phyloP scores from a whole-genome alignment of 2,797 vertebrate genomes.

The Somateria mollissima region DNA sequence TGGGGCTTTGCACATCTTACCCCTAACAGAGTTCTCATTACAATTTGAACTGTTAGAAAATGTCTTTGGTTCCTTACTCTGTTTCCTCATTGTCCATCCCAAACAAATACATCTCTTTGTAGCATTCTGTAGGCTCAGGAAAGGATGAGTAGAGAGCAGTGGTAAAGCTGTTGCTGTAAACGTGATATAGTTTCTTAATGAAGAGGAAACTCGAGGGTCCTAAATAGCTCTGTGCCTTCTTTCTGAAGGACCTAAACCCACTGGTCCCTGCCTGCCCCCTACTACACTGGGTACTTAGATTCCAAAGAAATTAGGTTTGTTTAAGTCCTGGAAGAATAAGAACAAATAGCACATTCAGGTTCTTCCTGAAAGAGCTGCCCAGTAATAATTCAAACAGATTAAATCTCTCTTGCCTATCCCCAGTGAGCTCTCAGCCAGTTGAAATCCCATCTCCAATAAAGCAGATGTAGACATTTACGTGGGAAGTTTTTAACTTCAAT shows the following conservation, averaged over 20 bases:
- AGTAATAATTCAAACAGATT: neutral
- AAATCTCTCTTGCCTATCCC: neutral
- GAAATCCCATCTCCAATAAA: neutral
- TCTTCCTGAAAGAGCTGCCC: neutral
- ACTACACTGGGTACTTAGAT: rapidly evolving
- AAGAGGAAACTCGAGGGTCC: neutral
- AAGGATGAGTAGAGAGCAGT: neutral
- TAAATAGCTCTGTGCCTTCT: neutral
- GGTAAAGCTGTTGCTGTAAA: neutral
- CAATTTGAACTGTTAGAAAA: neutral
- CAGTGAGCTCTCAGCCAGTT: neutral
- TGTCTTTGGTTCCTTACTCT: neutral
- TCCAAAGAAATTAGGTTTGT: neutral
- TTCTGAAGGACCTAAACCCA: neutral
- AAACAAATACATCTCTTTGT: neutral
- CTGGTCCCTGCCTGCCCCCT: neutral
- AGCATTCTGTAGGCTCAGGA: neutral
- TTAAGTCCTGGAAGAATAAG: neutral
- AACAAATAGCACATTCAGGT: neutral
- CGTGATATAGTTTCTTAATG: neutral
- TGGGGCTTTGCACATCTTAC: neutral
- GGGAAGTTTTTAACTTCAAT: neutral
- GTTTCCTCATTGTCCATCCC: neutral
- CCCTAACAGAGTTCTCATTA: neutral
- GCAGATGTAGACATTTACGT: neutral